Evolutionary conservation across 2,888 invertebrate genomes (phyloP), one percentile per base, ranked within the genome.

Genomic region (Nomada goodeniana): DNA sequence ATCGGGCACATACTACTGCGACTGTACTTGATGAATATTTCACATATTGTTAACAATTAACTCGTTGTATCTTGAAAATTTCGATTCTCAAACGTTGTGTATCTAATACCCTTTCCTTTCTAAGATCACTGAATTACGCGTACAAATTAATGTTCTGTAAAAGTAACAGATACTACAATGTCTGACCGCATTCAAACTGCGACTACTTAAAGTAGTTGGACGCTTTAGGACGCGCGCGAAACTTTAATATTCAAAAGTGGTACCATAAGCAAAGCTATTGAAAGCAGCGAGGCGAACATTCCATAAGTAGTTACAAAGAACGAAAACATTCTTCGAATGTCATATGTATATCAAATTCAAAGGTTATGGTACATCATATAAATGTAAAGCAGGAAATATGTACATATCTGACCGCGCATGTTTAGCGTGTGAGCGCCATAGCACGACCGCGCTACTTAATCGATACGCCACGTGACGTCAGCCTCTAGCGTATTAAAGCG

Each of bases 401-500:
- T 36, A 36, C 36, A 0, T 36, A 36, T 36, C 36, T 36, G 10
- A 80, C n/a, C 60, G 82, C 82, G 81, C 81, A 80, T 75, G 81
- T 57, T 70, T 74, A 15, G 3, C n/a, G 11, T 29, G 5, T 5
- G 26, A 55, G 60, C 55, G 64, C 67, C 67, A 72, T 73, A 47
- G 44, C 20, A 29, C 36, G 29, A 23, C 20, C 64, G 52, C 52
- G 44, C 59, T 55, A 23, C 50, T 82, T 80, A 88, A 91, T 91
- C 91, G 88, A 90, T 91, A 91, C 82, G 76, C 65, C 78, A 79
- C 69, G 82, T 88, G 91, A 92, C 89, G 90, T 90, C 89, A 91
- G 73, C 52, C 61, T 68, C 26, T 29, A 59, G 59, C n/a, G 50
- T 59, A 64, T 57, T 2, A 18, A 23, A 69, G 47, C 29, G 67